Evolutionary conservation across 2,888 invertebrate species (phyloP).

Genomic region (Ophion ventricosus): DNA sequence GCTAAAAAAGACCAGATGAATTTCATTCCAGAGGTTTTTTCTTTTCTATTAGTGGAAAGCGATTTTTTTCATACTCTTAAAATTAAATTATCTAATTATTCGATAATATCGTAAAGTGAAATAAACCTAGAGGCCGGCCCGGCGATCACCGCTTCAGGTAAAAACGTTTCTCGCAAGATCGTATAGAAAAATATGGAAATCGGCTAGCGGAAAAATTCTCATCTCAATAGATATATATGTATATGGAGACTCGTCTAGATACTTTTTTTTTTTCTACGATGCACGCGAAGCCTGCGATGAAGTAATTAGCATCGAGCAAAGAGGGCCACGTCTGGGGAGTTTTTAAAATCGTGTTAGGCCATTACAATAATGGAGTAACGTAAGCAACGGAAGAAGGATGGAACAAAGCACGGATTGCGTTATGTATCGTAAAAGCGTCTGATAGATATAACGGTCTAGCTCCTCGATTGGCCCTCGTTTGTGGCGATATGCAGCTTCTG

Average conservation of each 20-base stretch:
- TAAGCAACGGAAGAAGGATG: slow-evolving; percentile 16
- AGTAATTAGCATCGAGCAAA: not conserved
- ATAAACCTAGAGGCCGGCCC: no score
- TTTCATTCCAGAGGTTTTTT: no score
- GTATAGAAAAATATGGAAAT: no score
- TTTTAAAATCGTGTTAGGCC: not conserved
- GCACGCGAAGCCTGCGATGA: not conserved
- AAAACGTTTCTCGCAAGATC: no score
- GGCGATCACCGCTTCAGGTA: no score
- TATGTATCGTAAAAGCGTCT: slow-evolving; percentile 39
- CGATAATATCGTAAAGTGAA: no score
- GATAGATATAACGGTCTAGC: slow-evolving; percentile 19
- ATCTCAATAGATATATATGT: not conserved
- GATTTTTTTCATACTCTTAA: no score
- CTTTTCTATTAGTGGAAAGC: no score
- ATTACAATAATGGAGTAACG: slow-evolving; percentile 55
- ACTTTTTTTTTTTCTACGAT: no score
- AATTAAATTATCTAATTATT: no score
- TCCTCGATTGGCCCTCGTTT: slow-evolving; percentile 23
- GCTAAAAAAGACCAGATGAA: no score
- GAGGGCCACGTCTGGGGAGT: not conserved
- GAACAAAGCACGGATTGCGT: slow-evolving; percentile 16
- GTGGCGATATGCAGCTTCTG: slow-evolving; percentile 14
- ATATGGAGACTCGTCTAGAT: not conserved
- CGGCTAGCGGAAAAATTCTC: no score